Evolutionary conservation across 1,140 invertebrate genomes (phyloP).

Genomic region (Drosophila subpulchrella): DNA sequence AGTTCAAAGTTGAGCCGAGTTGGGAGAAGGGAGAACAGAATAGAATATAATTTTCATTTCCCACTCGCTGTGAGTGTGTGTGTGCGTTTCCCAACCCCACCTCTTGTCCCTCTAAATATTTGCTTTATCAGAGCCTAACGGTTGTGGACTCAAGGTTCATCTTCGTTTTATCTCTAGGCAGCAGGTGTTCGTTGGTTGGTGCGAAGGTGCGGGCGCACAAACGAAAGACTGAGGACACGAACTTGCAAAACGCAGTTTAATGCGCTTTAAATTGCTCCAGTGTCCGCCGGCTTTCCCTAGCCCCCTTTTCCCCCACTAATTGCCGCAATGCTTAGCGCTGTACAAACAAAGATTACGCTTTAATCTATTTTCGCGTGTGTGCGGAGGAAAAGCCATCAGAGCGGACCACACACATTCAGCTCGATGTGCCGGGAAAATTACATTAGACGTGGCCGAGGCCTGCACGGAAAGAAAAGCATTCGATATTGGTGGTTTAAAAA

Average conservation of each 20-base stretch:
- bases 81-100: slow-evolving; percentile 1
- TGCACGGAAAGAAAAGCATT: background rate
- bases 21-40: slow-evolving; percentile 36
- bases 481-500: too few relatives aligned
- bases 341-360: slow-evolving; percentile 83
- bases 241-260: slow-evolving; percentile 78
- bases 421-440: slow-evolving; percentile 68
- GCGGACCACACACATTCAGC: slow-evolving; percentile 66
- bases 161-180: slow-evolving; percentile 43
- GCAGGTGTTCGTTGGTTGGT: slow-evolving; percentile 33
- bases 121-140: slow-evolving; percentile 69
- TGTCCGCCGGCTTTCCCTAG: background rate
- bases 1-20: slow-evolving; percentile 45
- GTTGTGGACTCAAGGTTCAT: slow-evolving; percentile 1
- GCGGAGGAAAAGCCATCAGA: slow-evolving; percentile 39
- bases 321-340: slow-evolving; percentile 64
- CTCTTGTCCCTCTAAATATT: slow-evolving; percentile 43
- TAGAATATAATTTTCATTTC: slow-evolving; percentile 80
- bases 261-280: slow-evolving; percentile 77
- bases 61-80: slow-evolving; percentile 40
- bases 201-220: slow-evolving; percentile 23
- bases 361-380: slow-evolving; percentile 74
- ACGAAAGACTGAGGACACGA: slow-evolving; percentile 69
- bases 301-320: slow-evolving; percentile 45
- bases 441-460: slow-evolving; percentile 60